A percentile compares a stretch with the other conserved stretches of the same genome.
These are phyloP conservation scores for Perccottus glenii DNA, from an alignment of 2,113 vertebrate species.

Conservation along the genomic window DNA sequence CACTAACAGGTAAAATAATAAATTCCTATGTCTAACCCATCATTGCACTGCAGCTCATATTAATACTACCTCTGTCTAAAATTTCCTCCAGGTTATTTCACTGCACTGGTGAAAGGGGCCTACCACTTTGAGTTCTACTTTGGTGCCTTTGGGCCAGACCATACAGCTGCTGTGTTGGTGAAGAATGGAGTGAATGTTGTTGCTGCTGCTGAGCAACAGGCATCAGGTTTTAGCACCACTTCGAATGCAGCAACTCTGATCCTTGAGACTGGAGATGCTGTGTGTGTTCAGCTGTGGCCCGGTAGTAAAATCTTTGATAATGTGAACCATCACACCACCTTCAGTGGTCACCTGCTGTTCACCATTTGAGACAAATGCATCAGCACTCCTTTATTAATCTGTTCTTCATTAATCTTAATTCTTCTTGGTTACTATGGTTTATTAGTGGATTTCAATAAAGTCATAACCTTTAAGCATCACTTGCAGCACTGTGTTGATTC, in stretches of 20 bases:
- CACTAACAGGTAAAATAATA: no score
- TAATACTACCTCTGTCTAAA: no score
- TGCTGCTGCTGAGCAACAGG: neutral
- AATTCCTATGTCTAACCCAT: no score
- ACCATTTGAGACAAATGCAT: no score
- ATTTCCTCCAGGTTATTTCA: no score
- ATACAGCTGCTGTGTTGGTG: neutral
- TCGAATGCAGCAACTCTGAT: neutral
- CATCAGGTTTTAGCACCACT: neutral
- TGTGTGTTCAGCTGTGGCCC: neutral
- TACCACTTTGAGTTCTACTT: constrained; percentile 43
- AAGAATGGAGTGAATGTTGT: neutral
- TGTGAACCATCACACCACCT: neutral
- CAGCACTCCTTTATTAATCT: no score
- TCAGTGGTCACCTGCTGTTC: constrained; percentile 1
- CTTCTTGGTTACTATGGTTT: no score
- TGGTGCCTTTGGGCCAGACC: neutral
- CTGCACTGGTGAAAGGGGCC: constrained; percentile 16
- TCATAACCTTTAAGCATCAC: no score
- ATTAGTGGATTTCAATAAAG: no score
- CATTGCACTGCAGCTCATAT: no score
- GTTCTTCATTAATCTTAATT: no score
- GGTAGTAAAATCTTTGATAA: neutral
- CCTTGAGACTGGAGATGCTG: neutral
- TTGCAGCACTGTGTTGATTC: no score